A percentile compares a stretch with the other conserved stretches of the same genome.
Conservation (phyloP, 2,113 vertebrate genomes). For the Poeciliopsis occidentalis region DNA sequence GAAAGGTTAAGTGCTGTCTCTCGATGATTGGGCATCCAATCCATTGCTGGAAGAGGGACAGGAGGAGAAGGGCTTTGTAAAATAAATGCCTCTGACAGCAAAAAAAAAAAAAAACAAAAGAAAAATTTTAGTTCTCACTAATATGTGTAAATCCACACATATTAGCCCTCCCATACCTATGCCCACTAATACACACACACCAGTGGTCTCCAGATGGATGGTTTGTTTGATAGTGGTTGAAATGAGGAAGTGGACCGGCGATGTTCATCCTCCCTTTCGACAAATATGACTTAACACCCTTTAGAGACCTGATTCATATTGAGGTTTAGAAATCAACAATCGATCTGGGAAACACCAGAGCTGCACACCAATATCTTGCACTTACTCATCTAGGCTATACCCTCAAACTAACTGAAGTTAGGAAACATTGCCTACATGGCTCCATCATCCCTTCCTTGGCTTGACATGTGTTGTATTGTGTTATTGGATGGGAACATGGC, state of each 20-base stretch:
- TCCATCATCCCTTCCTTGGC: no score
- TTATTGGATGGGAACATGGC: no score
- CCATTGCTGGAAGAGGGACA: constrained; percentile 34
- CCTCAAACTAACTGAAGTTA: neutral
- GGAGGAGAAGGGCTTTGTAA: constrained; percentile 29
- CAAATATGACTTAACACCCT: constrained; percentile 52
- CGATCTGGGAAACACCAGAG: constrained; percentile 14
- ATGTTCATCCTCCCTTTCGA: constrained; percentile 36
- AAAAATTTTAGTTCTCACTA: no score
- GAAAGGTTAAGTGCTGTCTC: constrained; percentile 55
- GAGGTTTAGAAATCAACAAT: constrained; percentile 49
- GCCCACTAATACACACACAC: constrained; percentile 28
- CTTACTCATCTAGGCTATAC: neutral
- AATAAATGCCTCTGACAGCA: constrained; percentile 14
- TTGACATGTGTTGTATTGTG: no score
- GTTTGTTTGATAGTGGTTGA: constrained; percentile 61
- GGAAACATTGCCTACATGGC: no score
- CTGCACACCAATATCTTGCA: constrained; percentile 17
- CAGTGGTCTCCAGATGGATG: constrained; percentile 55
- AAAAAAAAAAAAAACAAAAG: constrained; percentile 1
- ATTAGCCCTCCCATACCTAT: neutral
- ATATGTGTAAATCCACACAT: constrained; percentile 6
- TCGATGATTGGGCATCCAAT: constrained; percentile 8
- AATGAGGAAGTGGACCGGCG: constrained; percentile 52
- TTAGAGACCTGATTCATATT: constrained; percentile 42